These are phyloP conservation scores for Dicentrarchus labrax DNA, from an alignment of 2,113 vertebrate genomes.

Conservation along the genomic window DNA sequence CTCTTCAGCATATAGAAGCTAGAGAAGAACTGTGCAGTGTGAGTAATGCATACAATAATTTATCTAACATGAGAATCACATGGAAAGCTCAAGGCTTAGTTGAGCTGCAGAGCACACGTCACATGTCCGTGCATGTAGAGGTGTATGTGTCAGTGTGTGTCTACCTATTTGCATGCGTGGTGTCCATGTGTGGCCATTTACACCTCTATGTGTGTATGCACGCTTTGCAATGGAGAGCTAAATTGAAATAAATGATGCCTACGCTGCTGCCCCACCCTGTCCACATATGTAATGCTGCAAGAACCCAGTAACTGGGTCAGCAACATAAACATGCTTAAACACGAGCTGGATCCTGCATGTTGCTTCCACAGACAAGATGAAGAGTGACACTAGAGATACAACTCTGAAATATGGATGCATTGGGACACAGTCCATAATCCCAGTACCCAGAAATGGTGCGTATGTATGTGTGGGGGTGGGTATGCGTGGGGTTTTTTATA, in stretches of 20 bases:
- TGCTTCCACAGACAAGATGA: constrained; percentile 79
- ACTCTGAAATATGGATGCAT: constrained; percentile 84
- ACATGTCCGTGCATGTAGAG: background rate
- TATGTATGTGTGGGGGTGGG: constrained; percentile 7
- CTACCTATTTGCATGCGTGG: background rate
- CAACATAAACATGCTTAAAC: constrained; percentile 73
- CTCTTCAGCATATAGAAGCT: constrained; percentile 39
- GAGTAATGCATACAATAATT: constrained; percentile 28
- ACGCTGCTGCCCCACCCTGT: constrained; percentile 40
- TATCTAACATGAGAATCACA: background rate
- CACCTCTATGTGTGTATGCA: constrained; percentile 16
- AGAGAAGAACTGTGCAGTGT: background rate
- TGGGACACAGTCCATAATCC: constrained; percentile 75
- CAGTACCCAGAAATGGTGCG: constrained; percentile 63
- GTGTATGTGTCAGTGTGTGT: constrained; percentile 4
- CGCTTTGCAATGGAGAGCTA: constrained; percentile 19
- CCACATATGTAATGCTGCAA: constrained; percentile 48
- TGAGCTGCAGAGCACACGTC: background rate
- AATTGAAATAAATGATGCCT: constrained; percentile 63
- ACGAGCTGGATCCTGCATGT: constrained; percentile 57
- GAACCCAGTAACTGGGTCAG: constrained; percentile 80
- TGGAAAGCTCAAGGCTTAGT: constrained; percentile 11
- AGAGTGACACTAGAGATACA: constrained; percentile 80
- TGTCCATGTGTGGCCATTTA: background rate
- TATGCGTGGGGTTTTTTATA: constrained; percentile 40